Evolutionary conservation across 2,888 invertebrate genomes (phyloP).

Genomic region (Litoditis marina): DNA sequence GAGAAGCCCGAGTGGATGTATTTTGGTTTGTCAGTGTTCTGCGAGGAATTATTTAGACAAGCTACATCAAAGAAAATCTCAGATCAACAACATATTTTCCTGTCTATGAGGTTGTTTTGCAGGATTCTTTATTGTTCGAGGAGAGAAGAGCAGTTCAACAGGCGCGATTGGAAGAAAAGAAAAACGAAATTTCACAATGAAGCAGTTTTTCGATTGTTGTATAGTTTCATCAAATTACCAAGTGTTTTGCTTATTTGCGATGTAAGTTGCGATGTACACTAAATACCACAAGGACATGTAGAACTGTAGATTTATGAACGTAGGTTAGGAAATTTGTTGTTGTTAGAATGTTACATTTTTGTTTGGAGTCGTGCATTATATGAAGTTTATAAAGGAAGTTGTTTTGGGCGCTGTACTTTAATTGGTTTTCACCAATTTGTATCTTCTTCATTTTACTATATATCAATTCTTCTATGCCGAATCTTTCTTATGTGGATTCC

Average conservation of each 20-base stretch:
- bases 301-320: too few species aligned
- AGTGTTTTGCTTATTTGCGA: too few species aligned
- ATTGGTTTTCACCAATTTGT: background rate
- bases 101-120: background rate
- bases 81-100: background rate
- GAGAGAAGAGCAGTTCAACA: constrained; percentile 45
- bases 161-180: constrained; percentile 31
- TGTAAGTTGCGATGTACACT: too few species aligned
- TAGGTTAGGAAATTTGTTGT: background rate
- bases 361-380: constrained; percentile 6
- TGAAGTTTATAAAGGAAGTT: background rate
- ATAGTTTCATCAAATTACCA: too few species aligned
- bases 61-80: background rate
- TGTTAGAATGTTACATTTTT: background rate
- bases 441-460: too few species aligned
- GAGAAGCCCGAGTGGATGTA: too few species aligned
- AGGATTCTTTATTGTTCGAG: constrained; percentile 48
- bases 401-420: background rate
- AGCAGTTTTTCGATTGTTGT: background rate
- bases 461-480: too few species aligned
- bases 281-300: too few species aligned
- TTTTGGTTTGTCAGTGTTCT: too few species aligned
- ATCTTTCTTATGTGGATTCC: background rate
- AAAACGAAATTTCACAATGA: constrained; percentile 7
- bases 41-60: too few species aligned